These are phyloP conservation scores for Ophiothrix spiculata DNA, from an alignment of 35 echinoderm and acorn worm genomes.

Conservation along the genomic window DNA sequence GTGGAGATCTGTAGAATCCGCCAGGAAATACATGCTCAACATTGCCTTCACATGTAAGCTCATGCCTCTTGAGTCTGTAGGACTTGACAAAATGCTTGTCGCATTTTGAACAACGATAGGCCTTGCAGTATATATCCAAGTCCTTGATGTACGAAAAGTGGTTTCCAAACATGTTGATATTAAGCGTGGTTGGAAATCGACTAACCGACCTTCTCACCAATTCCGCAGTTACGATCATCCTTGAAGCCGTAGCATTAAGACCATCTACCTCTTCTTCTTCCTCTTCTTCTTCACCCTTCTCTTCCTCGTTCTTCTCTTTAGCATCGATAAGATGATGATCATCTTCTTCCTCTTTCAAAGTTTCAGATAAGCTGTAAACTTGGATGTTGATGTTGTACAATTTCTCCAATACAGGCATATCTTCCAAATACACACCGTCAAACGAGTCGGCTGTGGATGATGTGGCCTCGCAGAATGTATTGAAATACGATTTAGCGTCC, in stretches of 20 bases:
- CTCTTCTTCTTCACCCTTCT: neutral
- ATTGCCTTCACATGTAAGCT: slow-evolving; percentile 26
- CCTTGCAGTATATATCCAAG: slow-evolving; percentile 36
- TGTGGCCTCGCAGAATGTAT: neutral
- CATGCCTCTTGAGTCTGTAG: slow-evolving; percentile 25
- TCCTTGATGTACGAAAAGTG: slow-evolving; percentile 67
- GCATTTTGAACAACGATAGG: slow-evolving; percentile 31
- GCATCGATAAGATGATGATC: neutral
- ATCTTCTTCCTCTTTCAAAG: neutral
- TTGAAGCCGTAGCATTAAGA: too few species aligned
- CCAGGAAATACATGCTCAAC: too few species aligned
- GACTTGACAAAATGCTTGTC: slow-evolving; percentile 8
- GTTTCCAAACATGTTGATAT: slow-evolving; percentile 37
- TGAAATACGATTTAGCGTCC: neutral
- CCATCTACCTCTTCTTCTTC: neutral
- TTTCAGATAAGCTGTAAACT: neutral
- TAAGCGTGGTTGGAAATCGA: slow-evolving; percentile 33
- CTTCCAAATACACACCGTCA: neutral
- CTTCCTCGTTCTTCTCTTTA: neutral
- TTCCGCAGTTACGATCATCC: neutral
- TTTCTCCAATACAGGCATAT: slow-evolving; percentile 9
- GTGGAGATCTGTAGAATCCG: too few species aligned
- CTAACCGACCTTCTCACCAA: slow-evolving; percentile 27
- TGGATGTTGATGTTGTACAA: slow-evolving; percentile 18
- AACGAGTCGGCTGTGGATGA: neutral